Percentiles rank a stretch among this genome's conserved stretches.
phyloP scores from a whole-genome alignment of 2,113 vertebrate genomes.

The Pterocles orientalis region DNA sequence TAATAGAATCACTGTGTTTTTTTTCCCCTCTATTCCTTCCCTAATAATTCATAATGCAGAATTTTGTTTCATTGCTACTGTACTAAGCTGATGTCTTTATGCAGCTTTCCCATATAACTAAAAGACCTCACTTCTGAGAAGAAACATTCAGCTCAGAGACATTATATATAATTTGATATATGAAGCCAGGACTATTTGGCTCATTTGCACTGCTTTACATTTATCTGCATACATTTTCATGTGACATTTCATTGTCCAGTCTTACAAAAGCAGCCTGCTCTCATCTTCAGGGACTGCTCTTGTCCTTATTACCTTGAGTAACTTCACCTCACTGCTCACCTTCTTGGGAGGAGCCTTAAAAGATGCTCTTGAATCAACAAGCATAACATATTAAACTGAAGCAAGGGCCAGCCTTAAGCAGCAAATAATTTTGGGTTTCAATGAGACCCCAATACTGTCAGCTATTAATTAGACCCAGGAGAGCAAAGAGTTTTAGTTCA shows the following conservation, averaged over 20 bases:
- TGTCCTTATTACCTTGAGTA: not conserved
- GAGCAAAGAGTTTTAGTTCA: not conserved
- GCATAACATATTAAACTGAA: not conserved
- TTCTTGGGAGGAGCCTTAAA: not conserved
- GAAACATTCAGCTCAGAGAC: not conserved
- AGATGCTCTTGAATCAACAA: not conserved
- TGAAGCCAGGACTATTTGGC: not conserved
- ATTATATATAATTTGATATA: not conserved
- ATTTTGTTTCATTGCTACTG: not conserved
- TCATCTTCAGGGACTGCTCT: not conserved
- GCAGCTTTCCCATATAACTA: not conserved
- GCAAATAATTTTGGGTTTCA: not conserved
- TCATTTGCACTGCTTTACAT: constrained; percentile 41
- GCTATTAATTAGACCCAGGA: not conserved
- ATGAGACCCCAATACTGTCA: not conserved
- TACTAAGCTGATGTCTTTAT: not conserved
- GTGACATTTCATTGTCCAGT: not conserved
- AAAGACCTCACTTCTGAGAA: not conserved
- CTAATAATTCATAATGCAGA: not conserved
- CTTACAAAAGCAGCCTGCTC: not conserved
- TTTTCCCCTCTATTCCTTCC: not conserved
- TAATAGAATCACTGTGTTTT: not conserved
- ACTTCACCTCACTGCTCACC: not conserved
- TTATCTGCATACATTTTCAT: constrained; percentile 39
- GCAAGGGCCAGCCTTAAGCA: not conserved